Base-by-base conservation (phyloP, 30 jellyfish, hydroid and myxozoan species). In the Hydractinia symbiolongicarpus region DNA sequence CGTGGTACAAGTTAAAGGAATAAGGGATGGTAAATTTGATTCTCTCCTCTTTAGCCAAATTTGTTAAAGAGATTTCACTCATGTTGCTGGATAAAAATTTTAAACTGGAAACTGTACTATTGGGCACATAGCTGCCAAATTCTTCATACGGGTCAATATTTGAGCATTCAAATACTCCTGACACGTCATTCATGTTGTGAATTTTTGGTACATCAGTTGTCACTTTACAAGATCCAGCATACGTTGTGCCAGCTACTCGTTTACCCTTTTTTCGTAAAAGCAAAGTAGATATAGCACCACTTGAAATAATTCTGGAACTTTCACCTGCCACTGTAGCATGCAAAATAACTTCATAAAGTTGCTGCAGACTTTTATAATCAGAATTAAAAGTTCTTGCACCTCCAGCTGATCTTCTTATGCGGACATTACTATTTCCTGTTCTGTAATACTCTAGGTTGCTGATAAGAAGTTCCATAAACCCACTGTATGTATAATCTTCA, bases 291-390 rank as follows among this genome's bases (percentile, higher is more conserved):
- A 74, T 74, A 49, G 14, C n/a, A 50, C 66, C 66, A 17, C 67
- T 74, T 74, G 61, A 55, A 13, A 74, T n/a, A 1, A 30, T 17
- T 49, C 66, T 74, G 61, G 51, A 66, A 13, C 7, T 44, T 55
- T 74, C 83, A 11, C 83, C 83, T 53, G 83, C 51, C 72, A 74
- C 51, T 9, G 83, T 74, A 5, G 83, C 54, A 51, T 44, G 30
- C 72, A 74, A 50, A 74, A 74, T 74, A 50, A 74, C 66, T 30
- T 74, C 20, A 50, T 74, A 74, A 10, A 74, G 83, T 4, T 74
- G 76, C 21, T 74, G 61, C 61, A 74, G 66, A 5, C 51, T 50
- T 20, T 74, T 74, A 30, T 20, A 74, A 50, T 55, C 54, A 50
- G 54, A 49, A 74, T 21, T 74, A 11, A 72, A 17, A 13, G 17